Evolutionary conservation across 2,113 vertebrate genomes (phyloP).

Genomic region (Dicrurus megarhynchus): DNA sequence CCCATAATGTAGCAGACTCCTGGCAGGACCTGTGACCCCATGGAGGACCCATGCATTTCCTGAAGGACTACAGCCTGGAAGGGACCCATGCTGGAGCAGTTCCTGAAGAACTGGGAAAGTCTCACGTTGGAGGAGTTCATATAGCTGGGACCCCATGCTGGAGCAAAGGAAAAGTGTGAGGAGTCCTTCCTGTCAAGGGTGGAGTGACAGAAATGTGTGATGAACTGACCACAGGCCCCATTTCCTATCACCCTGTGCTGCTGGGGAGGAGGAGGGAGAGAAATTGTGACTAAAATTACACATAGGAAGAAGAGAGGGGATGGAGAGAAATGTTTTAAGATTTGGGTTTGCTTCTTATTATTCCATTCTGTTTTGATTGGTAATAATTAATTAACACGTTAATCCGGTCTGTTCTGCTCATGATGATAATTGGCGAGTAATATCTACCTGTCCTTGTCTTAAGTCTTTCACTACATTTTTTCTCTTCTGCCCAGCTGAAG

Average conservation of each 20-base stretch:
- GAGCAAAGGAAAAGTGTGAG: neutral
- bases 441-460: neutral
- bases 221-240: neutral
- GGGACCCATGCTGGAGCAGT: fast-evolving
- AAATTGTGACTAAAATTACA: neutral
- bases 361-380: neutral
- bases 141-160: neutral
- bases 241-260: neutral
- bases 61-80: neutral
- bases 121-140: neutral
- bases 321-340: neutral
- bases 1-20: neutral
- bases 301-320: fast-evolving
- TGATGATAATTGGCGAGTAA: neutral
- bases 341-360: neutral
- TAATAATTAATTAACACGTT: neutral
- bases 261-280: neutral
- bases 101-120: neutral
- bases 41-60: fast-evolving
- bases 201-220: neutral
- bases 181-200: neutral
- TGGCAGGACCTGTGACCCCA: neutral
- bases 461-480: neutral
- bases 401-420: neutral
- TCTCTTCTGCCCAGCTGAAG: neutral